Evolutionary conservation across 2,113 vertebrate species (phyloP).

Genomic region (Cyphomyrus discorhynchus): DNA sequence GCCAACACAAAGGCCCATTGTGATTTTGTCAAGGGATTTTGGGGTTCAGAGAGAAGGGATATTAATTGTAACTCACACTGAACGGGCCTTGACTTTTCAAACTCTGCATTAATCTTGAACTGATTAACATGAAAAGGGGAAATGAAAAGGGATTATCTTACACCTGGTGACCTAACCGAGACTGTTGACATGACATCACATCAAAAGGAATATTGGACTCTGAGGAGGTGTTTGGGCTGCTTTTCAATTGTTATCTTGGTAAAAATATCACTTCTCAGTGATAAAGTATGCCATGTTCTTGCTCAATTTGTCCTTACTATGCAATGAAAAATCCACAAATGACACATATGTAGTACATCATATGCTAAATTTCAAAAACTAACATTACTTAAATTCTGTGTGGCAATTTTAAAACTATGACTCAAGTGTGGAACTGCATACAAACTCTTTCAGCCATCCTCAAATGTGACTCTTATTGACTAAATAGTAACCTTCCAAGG

Average conservation of each 20-base stretch:
- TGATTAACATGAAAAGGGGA: slow-evolving; percentile 34
- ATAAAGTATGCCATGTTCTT: not conserved
- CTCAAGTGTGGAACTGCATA: not conserved
- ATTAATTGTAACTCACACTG: slow-evolving; percentile 45
- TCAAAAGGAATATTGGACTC: slow-evolving; percentile 18
- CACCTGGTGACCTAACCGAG: slow-evolving; percentile 53
- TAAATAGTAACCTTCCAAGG: not conserved
- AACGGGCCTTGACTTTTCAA: slow-evolving; percentile 33
- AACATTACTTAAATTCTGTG: not conserved
- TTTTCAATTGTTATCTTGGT: not conserved
- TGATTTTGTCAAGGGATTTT: slow-evolving; percentile 31
- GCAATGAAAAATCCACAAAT: not conserved
- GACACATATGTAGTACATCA: not conserved
- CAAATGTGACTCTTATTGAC: not conserved
- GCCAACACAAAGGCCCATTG: slow-evolving; percentile 62
- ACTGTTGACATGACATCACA: slow-evolving; percentile 40
- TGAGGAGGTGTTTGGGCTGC: not conserved
- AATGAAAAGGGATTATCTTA: slow-evolving; percentile 45
- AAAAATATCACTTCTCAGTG: not conserved
- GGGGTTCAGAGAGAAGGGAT: slow-evolving; percentile 48
- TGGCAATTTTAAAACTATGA: not conserved
- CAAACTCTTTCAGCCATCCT: not conserved
- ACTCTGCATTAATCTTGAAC: slow-evolving; percentile 17
- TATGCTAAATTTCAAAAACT: not conserved
- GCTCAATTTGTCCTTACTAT: not conserved